Percentiles rank a stretch among this genome's conserved stretches.
These are phyloP conservation scores for Netelia fuscicornis DNA, from an alignment of 2,888 invertebrate genomes.

Conservation along the genomic window DNA sequence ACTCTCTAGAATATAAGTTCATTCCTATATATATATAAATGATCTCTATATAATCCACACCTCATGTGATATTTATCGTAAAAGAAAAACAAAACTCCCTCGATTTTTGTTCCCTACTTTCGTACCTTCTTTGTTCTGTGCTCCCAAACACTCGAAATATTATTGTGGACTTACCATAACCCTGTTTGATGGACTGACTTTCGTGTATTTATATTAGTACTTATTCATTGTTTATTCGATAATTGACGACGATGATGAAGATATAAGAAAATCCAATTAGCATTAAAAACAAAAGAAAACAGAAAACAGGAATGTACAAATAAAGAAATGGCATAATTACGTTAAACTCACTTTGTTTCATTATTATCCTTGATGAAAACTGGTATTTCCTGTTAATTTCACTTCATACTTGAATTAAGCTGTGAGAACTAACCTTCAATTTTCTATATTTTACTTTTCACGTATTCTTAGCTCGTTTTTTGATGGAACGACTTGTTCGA, in stretches of 20 bases:
- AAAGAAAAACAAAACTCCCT: constrained; percentile 10
- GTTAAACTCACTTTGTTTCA: constrained; percentile 33
- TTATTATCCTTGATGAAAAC: not conserved
- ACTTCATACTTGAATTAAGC: not conserved
- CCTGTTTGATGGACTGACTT: constrained; percentile 57
- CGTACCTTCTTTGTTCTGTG: not conserved
- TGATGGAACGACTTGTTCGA: not conserved
- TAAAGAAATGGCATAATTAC: constrained; percentile 64
- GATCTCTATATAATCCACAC: constrained; percentile 75
- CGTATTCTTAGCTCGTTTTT: not conserved
- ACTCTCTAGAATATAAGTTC: constrained; percentile 88
- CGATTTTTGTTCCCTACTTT: not conserved
- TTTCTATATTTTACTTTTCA: not conserved
- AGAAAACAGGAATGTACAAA: constrained; percentile 60
- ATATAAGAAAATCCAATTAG: constrained; percentile 55
- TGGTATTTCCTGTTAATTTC: not conserved
- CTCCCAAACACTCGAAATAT: constrained; percentile 13
- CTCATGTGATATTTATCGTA: constrained; percentile 77
- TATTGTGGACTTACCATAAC: constrained; percentile 30
- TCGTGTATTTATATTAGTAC: constrained; percentile 55
- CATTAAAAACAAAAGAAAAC: constrained; percentile 40
- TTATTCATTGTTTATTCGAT: constrained; percentile 45
- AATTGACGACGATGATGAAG: constrained; percentile 32
- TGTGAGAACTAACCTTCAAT: too few species aligned
- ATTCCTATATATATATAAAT: constrained; percentile 67